Evolutionary conservation across 2,797 vertebrate genomes (phyloP), one percentile per base, ranked within the genome.

Genomic region (Acipenser transmontanus): DNA sequence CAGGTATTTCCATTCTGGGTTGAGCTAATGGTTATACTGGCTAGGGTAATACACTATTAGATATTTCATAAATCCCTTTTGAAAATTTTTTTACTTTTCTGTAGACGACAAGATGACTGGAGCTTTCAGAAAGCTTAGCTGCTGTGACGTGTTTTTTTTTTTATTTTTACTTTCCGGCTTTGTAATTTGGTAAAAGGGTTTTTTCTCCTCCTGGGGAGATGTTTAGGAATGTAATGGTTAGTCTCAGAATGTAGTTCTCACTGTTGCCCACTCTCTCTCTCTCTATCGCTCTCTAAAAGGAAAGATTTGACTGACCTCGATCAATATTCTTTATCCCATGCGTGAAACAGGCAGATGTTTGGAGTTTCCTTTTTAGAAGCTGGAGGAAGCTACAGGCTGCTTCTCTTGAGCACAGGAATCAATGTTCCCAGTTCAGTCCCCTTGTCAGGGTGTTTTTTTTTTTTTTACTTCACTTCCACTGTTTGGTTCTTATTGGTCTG

Each of bases 321-420:
- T 97, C 95, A 92, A 96, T 97, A 95, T 92, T 96, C 93, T 89
- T 87, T 89, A 93, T 93, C 89, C 92, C 93, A 93, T 94, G 94
- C 92, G 89, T 96, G 93, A 96, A 92, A 95, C 90, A 91, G 89
- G 90, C 93, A 94, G 92, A 94, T 94, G 94, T 95, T 95, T 91
- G 91, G 94, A 94, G 92, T 93, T 94, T 97, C 91, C 93, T 93
- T 86, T 93, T 84, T 83, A 84, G 83, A 12, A n/a, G 50, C 70
- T 66, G 77, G 69, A 69, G 75, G 73, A 61, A 66, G 64, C 88
- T 82, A 85, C 84, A 76, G 67, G 74, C 81, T 78, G 85, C 87
- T 91, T 85, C 83, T 88, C 85, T 77, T 89, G 91, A 92, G 92
- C 89, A 89, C 86, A 89, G 85, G 89, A 90, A 95, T 97, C 94